Evolutionary conservation across 2,888 invertebrate genomes (phyloP), one percentile per base, ranked within the genome.

Genomic region (Drosophila kambysellisi): DNA sequence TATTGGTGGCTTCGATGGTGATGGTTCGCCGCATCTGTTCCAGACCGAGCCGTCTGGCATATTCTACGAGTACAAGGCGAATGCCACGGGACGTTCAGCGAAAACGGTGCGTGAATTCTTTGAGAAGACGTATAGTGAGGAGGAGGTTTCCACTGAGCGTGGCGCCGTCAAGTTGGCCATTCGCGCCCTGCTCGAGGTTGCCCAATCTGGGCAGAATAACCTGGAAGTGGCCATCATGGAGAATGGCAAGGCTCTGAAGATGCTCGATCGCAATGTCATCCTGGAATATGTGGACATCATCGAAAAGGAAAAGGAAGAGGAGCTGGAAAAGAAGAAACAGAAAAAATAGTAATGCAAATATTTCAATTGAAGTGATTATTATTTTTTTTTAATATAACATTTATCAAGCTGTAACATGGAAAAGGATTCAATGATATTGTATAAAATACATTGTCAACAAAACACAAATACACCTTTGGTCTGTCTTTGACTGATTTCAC

Each of bases 1-100:
- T 54, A 97, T 99, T 92, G 99, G 99, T 72, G 99, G 99, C 4
- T 99, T 99, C 93, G 99, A 99, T 94, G 96, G 96, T 92, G 99
- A 99, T 93, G 99, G 99, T 12, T 95, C 96, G 37, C 98, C 99
- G 43, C 98, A 98, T 94, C 94, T 99, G 54, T 99, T 98, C 94
- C 99, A 99, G 94, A 99, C 99, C 39, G 99, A 99, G 93, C 99
- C 99, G 8, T 99, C 99, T 61, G 99, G 99, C 72, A 99, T 99
- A 88, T 99, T 99, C 93, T 99, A 99, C 93, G 99, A 99, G 94
- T 99, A 99, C 98, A 98, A 98, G 94, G 99, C 99, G 2, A 99
- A 99, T 94, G 99, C 99, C 12, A 99, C 99, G 63, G 99, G 99
- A 4, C 95, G 99, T 82, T 98, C 98, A 83, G 99, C 99, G 4